Evolutionary conservation across 2,113 vertebrate genomes (phyloP), one percentile per base, ranked within the genome.

Genomic region (Chaetodon trifascialis): DNA sequence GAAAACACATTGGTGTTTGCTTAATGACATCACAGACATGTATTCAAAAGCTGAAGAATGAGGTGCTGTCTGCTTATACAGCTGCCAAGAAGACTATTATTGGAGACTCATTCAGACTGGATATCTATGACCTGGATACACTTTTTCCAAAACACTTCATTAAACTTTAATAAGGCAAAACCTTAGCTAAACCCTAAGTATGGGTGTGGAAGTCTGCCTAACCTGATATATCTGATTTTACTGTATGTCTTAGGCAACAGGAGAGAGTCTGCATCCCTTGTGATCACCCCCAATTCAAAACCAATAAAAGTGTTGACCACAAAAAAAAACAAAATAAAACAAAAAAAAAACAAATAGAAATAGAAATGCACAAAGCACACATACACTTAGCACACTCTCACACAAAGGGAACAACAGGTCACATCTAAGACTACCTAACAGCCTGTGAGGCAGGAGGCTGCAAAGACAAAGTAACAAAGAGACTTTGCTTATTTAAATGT

Each of bases 391-490:
- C 36, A 55, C n/a, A 70, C 42, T 74, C 25, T 17, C 7, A 58
- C 46, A 66, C 15, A 73, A 25, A 14, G 4, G 34, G 44, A 70
- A 65, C 12, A 85, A 69, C 56, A 70, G 47, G 71, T 85, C 66
- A 2, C 40, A 76, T 64, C 14, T 36, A 51, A 55, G 30, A 44
- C 40, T 42, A 16, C 42, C 23, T 55, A 42, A 58, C 15, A 70
- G 12, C 16, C 34, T 65, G 52, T 47, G 44, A 59, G 60, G 25
- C 67, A 42, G 64, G 54, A 73, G 60, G 36, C 34, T 62, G 51
- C 73, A 74, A 60, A 80, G 23, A 68, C 52, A 75, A 63, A 54
- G 64, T 36, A 52, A 30, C 73, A 74, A 19, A 76, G 5, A 76
- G 4, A 51, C 23, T 5, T n/a, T 12, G 14, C 17, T 21, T 54